Evolutionary conservation across 2,888 invertebrate species (phyloP).

Genomic region (Scaptomyza flava): DNA sequence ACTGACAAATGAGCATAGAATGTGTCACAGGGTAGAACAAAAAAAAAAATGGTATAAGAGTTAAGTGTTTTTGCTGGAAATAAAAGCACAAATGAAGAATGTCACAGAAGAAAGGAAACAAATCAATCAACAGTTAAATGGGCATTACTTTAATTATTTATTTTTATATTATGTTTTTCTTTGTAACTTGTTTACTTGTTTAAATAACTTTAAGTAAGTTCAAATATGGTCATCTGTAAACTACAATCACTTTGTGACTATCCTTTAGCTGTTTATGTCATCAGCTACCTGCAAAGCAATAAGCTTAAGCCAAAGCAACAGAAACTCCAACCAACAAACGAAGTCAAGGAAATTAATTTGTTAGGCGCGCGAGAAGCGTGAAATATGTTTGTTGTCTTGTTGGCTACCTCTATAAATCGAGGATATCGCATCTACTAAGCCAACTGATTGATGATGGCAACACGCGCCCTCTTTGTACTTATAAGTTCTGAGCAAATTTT

Average conservation of each 20-base stretch:
- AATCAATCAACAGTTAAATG: no score
- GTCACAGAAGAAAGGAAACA: constrained; percentile 8
- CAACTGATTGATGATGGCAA: constrained; percentile 80
- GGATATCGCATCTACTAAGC: constrained; percentile 37
- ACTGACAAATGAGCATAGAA: constrained; percentile 53
- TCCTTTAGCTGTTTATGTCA: constrained; percentile 26
- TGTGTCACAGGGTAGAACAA: constrained; percentile 35
- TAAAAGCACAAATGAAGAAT: not conserved
- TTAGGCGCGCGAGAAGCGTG: constrained; percentile 45
- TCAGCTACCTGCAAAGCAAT: constrained; percentile 37
- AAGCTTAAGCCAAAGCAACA: not conserved
- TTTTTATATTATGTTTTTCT: no score
- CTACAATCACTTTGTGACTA: constrained; percentile 10
- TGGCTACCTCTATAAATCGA: constrained; percentile 35
- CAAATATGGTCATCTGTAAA: no score
- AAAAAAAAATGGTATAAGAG: constrained; percentile 21
- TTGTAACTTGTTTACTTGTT: no score
- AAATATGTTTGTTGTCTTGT: constrained; percentile 42
- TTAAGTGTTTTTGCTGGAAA: constrained; percentile 46
- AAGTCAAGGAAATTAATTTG: constrained; percentile 55
- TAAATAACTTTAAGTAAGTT: no score
- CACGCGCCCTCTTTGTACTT: constrained; percentile 80
- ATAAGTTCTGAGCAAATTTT: constrained; percentile 82
- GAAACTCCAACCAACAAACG: not conserved
- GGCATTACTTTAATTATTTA: no score